phyloP scores from a whole-genome alignment of 2,888 invertebrate genomes.

The Lutraria lutraria region DNA sequence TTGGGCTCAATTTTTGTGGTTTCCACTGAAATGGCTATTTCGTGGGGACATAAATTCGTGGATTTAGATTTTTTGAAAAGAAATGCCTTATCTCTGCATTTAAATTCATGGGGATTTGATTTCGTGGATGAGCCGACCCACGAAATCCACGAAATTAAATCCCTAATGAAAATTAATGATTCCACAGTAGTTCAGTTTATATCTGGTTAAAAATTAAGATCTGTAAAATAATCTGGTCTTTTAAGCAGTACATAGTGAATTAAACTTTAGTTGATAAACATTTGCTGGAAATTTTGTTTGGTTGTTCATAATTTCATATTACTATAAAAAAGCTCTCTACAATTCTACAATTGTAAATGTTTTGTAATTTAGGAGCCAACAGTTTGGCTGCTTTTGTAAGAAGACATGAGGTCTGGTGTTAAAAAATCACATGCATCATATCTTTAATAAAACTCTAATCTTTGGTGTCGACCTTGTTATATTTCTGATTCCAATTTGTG shows the following conservation, averaged over 20 bases:
- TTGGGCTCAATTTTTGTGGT: too few relatives aligned
- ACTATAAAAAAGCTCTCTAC: background rate
- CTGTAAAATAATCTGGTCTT: background rate
- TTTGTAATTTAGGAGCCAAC: background rate
- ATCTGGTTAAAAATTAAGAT: background rate
- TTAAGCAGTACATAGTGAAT: background rate
- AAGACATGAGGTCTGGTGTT: background rate
- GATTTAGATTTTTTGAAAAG: background rate
- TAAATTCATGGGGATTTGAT: too few relatives aligned
- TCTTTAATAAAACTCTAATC: background rate
- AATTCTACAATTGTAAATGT: background rate
- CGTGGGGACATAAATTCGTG: background rate
- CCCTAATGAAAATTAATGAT: too few relatives aligned
- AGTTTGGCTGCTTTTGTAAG: background rate
- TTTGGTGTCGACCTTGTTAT: background rate
- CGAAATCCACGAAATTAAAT: too few relatives aligned
- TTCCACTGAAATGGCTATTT: background rate
- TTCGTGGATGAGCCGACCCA: too few relatives aligned
- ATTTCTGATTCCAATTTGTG: background rate
- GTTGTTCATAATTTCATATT: background rate
- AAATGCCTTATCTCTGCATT: too few relatives aligned
- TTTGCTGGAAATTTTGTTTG: background rate
- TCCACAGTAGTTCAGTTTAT: background rate
- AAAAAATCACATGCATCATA: background rate
- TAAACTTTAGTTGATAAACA: background rate